Percentiles rank a stretch among this genome's conserved stretches.
phyloP scores from a whole-genome alignment of 2,888 invertebrate species.

The Acanthococcus lagerstroemiae region DNA sequence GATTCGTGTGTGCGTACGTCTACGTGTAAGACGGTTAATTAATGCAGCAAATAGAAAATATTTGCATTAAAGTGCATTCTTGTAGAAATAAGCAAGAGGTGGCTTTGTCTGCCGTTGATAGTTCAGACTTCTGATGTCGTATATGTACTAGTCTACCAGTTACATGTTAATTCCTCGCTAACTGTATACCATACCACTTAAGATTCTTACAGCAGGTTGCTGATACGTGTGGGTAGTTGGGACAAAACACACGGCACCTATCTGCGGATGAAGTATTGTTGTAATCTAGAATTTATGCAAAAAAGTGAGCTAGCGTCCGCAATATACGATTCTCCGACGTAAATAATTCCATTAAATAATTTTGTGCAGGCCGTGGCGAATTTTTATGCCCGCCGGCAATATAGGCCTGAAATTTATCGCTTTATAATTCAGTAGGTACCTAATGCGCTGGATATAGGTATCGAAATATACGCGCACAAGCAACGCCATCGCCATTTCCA shows the following conservation, averaged over 20 bases:
- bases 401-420: too few relatives aligned
- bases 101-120: slow-evolving; percentile 29
- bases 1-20: slow-evolving; percentile 3
- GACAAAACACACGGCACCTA: slow-evolving; percentile 13
- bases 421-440: too few relatives aligned
- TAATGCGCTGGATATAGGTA: too few relatives aligned
- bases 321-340: too few relatives aligned
- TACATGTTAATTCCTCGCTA: slow-evolving; percentile 30
- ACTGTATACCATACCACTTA: slow-evolving; percentile 23
- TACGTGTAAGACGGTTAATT: slow-evolving; percentile 20
- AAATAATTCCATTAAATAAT: too few relatives aligned
- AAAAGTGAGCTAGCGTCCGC: too few relatives aligned
- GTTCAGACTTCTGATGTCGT: slow-evolving; percentile 31
- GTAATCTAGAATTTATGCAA: slow-evolving; percentile 19
- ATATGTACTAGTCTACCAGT: slow-evolving; percentile 24
- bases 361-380: too few relatives aligned
- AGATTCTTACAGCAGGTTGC: slow-evolving; percentile 23
- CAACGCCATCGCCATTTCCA: too few relatives aligned
- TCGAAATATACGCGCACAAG: too few relatives aligned
- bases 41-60: slow-evolving; percentile 26
- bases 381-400: too few relatives aligned
- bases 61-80: slow-evolving; percentile 31
- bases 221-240: slow-evolving; percentile 26
- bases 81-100: slow-evolving; percentile 28
- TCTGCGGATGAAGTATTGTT: slow-evolving; percentile 27